phyloP scores from a whole-genome alignment of 2,888 invertebrate genomes.

The Hemaris fuciformis region DNA sequence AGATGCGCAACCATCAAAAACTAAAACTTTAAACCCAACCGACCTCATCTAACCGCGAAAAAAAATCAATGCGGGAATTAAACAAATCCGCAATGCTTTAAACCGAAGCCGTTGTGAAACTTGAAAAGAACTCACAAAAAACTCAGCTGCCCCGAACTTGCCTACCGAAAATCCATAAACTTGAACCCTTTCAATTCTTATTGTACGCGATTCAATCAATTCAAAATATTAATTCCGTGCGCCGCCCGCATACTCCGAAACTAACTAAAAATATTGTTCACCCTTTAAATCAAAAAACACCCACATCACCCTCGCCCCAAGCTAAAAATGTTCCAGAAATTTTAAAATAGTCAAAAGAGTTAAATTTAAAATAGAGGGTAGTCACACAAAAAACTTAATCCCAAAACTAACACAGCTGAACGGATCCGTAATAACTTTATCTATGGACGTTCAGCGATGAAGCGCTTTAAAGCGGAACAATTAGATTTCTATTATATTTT shows the following conservation, averaged over 20 bases:
- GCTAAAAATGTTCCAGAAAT: constrained; percentile 73
- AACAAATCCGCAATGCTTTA: background rate
- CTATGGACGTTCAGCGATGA: constrained; percentile 32
- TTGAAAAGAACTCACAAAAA: background rate
- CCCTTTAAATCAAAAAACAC: constrained; percentile 63
- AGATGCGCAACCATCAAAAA: background rate
- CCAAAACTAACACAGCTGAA: constrained; percentile 78
- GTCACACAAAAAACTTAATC: constrained; percentile 64
- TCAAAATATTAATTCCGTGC: constrained; percentile 52
- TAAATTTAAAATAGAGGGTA: constrained; percentile 77
- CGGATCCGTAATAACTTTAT: constrained; percentile 46
- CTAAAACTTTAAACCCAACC: background rate
- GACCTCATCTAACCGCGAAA: background rate
- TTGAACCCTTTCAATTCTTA: constrained; percentile 14
- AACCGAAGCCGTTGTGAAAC: constrained; percentile 15
- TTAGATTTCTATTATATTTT: constrained; percentile 21
- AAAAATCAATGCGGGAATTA: background rate
- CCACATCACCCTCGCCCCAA: constrained; percentile 67
- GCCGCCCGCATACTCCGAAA: constrained; percentile 59
- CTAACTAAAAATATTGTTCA: constrained; percentile 55
- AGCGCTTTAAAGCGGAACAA: constrained; percentile 29
- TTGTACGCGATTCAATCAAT: constrained; percentile 38
- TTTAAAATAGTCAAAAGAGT: constrained; percentile 81
- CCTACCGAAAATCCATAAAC: constrained; percentile 22
- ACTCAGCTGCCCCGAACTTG: constrained; percentile 14